A percentile compares a stretch with the other conserved stretches of the same genome.
Conservation (phyloP, 1,140 invertebrate genomes). For the Geopemphigus sp. region DNA sequence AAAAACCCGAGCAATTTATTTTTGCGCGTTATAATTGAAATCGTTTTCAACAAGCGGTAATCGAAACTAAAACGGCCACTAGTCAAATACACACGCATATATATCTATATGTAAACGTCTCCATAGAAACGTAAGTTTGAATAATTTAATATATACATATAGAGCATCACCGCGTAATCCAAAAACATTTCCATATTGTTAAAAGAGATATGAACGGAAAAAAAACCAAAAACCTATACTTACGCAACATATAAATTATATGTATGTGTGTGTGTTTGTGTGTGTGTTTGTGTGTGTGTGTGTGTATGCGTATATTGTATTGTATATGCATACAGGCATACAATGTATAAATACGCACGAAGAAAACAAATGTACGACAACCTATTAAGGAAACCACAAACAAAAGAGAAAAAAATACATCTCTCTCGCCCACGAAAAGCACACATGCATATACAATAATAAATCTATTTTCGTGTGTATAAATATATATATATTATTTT, state of each 20-base stretch:
- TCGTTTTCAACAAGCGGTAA: not conserved
- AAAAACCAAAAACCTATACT: not conserved
- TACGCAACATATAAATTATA: not conserved
- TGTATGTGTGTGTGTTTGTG: not conserved
- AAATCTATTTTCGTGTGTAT: no score
- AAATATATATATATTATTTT: no score
- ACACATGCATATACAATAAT: no score
- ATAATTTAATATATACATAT: conserved; percentile 1
- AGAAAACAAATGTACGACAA: no score
- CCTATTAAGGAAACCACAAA: no score
- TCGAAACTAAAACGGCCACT: not conserved
- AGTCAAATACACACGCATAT: not conserved
- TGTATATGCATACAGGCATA: no score
- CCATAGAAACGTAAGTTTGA: conserved; percentile 31
- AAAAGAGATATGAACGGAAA: not conserved
- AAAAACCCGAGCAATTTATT: no score
- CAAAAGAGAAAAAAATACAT: no score
- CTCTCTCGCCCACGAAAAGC: no score
- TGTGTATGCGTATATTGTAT: not conserved
- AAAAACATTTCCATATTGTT: conserved; percentile 9
- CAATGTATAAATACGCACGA: no score
- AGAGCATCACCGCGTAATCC: not conserved
- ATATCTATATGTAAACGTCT: not conserved
- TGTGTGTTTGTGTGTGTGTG: not conserved
- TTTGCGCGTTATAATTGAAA: no score